Evolutionary conservation across 2,888 invertebrate species (phyloP).

Genomic region (Euzetes globulus): DNA sequence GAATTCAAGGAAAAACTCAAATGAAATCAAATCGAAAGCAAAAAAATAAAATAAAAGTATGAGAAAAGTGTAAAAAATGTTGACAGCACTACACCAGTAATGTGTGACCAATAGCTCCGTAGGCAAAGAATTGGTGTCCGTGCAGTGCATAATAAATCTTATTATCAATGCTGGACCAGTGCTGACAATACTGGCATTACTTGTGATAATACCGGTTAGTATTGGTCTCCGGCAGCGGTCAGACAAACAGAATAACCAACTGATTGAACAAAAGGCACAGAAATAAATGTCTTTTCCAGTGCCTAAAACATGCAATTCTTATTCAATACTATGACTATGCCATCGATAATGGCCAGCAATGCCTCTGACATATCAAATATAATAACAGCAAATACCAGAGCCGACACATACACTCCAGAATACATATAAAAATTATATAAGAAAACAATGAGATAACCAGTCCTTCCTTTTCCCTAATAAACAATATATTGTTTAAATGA

Average conservation of each 20-base stretch:
- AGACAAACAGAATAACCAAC: conserved; percentile 22
- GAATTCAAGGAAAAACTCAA: neutral
- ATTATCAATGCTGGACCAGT: conserved; percentile 15
- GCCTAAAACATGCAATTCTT: conserved; percentile 16
- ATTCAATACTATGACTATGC: neutral
- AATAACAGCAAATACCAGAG: neutral
- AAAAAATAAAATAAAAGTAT: neutral
- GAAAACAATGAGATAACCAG: neutral
- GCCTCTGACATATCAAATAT: neutral
- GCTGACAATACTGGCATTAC: conserved; percentile 12
- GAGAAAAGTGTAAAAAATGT: neutral
- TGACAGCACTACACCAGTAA: neutral
- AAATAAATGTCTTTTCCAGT: conserved; percentile 15
- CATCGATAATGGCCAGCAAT: neutral
- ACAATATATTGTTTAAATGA: neutral
- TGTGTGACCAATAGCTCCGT: neutral
- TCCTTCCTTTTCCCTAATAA: neutral
- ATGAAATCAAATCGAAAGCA: neutral
- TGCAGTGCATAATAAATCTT: conserved; percentile 16
- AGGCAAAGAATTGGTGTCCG: conserved; percentile 9
- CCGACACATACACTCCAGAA: conserved; percentile 1
- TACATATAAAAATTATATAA: neutral
- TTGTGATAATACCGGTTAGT: conserved; percentile 15
- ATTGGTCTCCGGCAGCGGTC: conserved; percentile 11
- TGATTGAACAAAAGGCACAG: neutral